Evolutionary conservation across 2,888 invertebrate genomes (phyloP), one percentile per base, ranked within the genome.

Genomic region (Pseudococcus viburni): DNA sequence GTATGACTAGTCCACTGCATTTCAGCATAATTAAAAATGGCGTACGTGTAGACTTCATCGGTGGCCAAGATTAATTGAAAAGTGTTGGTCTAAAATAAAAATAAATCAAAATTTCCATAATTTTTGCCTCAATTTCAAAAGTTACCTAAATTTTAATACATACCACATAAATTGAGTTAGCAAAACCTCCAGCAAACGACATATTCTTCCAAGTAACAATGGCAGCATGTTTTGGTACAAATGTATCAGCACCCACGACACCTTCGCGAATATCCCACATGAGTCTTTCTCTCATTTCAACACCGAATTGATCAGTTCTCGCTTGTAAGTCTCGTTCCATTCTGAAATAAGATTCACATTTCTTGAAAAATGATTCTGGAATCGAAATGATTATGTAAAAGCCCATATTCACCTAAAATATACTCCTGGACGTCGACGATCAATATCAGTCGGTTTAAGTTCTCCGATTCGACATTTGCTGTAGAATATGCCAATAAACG

Each of bases 171-270:
- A 96, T 92, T 0, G 96, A 94, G 91, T 95, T 95, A 90, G 95
- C 95, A 90, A 96, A 96, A 90, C 97, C 97, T 86, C 97, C 97
- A 91, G 96, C 94, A 91, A 98, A 98, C 0, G 97, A 96, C 92
- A 98, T 95, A 92, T 99, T 98, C 92, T 97, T 97, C 99, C 99
- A 99, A 0, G 99, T 99, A 88, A 96, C 94, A 89, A 98, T 96
- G 89, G 97, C 93, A 4, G 95, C 96, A 91, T 98, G 98, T 91
- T 98, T 97, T 0, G 99, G 98, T 90, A 95, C 94, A 92, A 99
- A 99, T 2, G 95, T 95, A 77, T 96, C 96, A 0, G 98, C 95
- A 0, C 99, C 98, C 42, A 97, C 96, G 33, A 98, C 97, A 12
- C 97, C 97, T 90, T 96, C 94, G 83, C 96, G 94, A 89, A 98